A percentile compares a stretch with the other conserved stretches of the same genome.
Conservation (phyloP, 2,797 vertebrate species). For the Natrix natrix region DNA sequence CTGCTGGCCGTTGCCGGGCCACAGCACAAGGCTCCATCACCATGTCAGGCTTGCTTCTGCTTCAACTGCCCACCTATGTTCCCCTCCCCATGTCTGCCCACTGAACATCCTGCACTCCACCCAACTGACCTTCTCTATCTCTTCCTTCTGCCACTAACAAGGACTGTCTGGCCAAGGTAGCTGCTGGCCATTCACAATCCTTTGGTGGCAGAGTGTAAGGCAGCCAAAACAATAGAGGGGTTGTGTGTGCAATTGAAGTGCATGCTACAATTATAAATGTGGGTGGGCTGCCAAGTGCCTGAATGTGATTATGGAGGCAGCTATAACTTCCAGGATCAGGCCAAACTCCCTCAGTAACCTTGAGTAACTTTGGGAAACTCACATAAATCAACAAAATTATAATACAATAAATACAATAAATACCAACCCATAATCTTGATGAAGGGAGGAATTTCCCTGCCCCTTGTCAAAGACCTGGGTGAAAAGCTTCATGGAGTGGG, state of each 20-base stretch:
- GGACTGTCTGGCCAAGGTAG: background rate
- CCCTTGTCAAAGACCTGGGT: background rate
- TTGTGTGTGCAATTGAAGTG: background rate
- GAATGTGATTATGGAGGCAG: background rate
- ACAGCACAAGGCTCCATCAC: no score
- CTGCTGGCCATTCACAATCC: background rate
- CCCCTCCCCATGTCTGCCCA: background rate
- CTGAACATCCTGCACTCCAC: background rate
- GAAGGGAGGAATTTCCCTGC: background rate
- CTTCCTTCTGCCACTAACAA: background rate
- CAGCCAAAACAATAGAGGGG: background rate
- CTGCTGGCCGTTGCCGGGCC: no score
- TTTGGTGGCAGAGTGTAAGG: background rate
- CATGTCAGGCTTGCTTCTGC: background rate
- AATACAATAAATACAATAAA: background rate
- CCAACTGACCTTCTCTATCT: background rate
- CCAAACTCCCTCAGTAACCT: background rate
- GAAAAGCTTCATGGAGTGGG: background rate
- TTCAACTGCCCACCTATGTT: background rate
- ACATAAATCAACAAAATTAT: background rate
- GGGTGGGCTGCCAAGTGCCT: background rate
- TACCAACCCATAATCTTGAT: background rate
- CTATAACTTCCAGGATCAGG: background rate
- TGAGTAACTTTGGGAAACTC: background rate
- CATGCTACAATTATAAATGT: background rate